Evolutionary conservation across 2,797 vertebrate species (phyloP).

Genomic region (Remorina albescens): DNA sequence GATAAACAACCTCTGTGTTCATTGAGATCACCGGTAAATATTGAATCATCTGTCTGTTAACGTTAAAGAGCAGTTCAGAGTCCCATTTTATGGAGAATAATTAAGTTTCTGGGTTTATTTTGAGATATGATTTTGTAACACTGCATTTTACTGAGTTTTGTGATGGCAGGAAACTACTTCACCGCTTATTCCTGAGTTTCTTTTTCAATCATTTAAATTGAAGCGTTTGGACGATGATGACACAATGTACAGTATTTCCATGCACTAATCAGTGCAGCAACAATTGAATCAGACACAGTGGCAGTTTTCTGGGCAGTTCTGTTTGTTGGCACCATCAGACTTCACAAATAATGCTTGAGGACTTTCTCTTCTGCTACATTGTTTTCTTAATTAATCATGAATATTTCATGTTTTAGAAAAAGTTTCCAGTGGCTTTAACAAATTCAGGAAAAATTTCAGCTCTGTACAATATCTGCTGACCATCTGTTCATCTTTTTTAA

Average conservation of each 20-base stretch:
- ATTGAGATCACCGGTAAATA: constrained; percentile 14
- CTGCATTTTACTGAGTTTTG: constrained; percentile 35
- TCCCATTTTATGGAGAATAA: constrained; percentile 17
- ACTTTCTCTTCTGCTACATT: neutral
- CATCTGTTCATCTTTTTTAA: constrained; percentile 6
- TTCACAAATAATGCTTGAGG: neutral
- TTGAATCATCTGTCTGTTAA: constrained; percentile 25
- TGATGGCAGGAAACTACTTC: constrained; percentile 48
- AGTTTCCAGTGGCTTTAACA: neutral
- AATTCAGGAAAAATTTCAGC: neutral
- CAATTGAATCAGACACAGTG: neutral
- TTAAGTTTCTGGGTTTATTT: constrained; percentile 39
- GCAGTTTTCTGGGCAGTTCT: neutral
- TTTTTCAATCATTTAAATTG: neutral
- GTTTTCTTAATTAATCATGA: neutral
- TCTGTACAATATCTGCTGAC: neutral
- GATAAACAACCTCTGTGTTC: constrained; percentile 12
- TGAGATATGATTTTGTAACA: constrained; percentile 17
- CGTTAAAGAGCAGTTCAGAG: constrained; percentile 21
- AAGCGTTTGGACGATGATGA: neutral
- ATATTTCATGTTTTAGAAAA: neutral
- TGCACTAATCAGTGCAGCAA: neutral
- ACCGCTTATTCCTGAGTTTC: constrained; percentile 5
- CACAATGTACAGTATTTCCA: neutral
- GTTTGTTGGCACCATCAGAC: neutral